Conservation (phyloP, 2,113 vertebrate genomes). For the Rhadina sibilatrix region DNA sequence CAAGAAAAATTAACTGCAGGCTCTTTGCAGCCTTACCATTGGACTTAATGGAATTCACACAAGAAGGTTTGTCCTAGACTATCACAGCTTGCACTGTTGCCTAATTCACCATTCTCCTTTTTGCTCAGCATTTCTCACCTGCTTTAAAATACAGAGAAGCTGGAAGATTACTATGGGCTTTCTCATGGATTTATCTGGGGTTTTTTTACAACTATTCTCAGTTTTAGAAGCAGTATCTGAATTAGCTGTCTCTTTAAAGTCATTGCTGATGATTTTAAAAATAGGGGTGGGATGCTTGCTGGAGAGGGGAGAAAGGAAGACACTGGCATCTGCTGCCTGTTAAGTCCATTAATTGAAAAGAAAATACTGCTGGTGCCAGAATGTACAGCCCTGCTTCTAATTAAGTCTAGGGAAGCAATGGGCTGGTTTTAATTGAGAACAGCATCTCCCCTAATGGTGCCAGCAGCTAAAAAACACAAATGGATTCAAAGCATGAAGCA, state of each 20-base stretch:
- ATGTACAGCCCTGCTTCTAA: constrained; percentile 54
- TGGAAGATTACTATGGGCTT: neutral
- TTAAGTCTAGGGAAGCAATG: constrained; percentile 55
- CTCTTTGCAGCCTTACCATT: neutral
- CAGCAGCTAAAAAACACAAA: constrained; percentile 12
- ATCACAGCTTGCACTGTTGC: neutral
- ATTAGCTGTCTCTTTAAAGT: constrained; percentile 6
- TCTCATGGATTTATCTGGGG: neutral
- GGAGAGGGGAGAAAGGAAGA: constrained; percentile 14
- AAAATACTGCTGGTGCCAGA: constrained; percentile 64
- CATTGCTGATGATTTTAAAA: neutral
- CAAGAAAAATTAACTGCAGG: neutral
- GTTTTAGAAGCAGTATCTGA: neutral
- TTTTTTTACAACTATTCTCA: neutral
- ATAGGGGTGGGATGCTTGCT: neutral
- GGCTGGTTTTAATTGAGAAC: constrained; percentile 66
- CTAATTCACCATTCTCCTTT: neutral
- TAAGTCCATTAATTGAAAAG: constrained; percentile 61
- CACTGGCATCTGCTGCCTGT: constrained; percentile 52
- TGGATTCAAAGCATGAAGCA: constrained; percentile 45
- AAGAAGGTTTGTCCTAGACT: neutral
- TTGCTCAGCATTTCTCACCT: neutral
- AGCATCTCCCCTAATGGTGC: constrained; percentile 44
- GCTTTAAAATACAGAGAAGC: neutral
- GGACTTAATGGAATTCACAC: neutral